phyloP scores from a whole-genome alignment of 1,140 invertebrate species.

The silkworm (Bombyx mori) region ASM3026992v2 NC_085121.1:4295001-4295500 shows the following conservation, averaged over 20 bases:
- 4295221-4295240: conserved; percentile 22
- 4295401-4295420: no score
- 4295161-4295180: conserved; percentile 11
- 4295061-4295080: conserved; percentile 15
- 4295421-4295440: no score
- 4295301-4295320: neutral
- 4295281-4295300: neutral
- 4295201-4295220: conserved; percentile 15
- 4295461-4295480: no score
- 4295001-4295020: neutral
- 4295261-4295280: conserved; percentile 7
- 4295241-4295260: conserved; percentile 21
- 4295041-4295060: neutral
- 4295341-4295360: neutral
- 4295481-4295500: no score
- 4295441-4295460: no score
- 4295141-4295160: conserved; percentile 19
- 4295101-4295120: conserved; percentile 22
- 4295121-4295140: conserved; percentile 20
- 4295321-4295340: neutral
- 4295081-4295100: conserved; percentile 15
- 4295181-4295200: conserved; percentile 18
- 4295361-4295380: no score
- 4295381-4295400: no score
- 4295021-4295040: no score